Evolutionary conservation across 1,140 invertebrate species (phyloP), one percentile per base, ranked within the genome.

Genomic region (Lepidurus packardi): DNA sequence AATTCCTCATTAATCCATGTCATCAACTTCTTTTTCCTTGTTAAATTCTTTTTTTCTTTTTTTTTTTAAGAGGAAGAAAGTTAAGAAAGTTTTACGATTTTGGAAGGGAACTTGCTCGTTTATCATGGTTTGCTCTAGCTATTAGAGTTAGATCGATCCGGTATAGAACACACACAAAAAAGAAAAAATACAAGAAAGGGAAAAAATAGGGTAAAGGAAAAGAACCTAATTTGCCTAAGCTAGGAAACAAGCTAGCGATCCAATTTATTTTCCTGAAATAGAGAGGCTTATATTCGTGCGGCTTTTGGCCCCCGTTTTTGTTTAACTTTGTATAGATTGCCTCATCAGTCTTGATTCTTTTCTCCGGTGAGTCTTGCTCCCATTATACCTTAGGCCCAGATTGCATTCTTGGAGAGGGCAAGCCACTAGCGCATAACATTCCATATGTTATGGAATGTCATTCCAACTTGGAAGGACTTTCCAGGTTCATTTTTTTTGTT

Each of bases 201-300:
- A 65, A 65, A 65, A 65, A 16, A 34, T 13, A 7, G 6, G 6
- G 21, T n/a, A 65, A 65, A n/a, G 47, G 53, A 13, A 65, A 21
- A 9, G 53, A 65, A 65, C 53, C 53, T 65, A 65, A 65, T 65
- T 65, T 65, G 53, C 53, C 13, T 65, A 65, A 65, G 53, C 53
- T 65, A 65, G 9, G 53, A 65, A 65, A 65, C 53, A 65, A 65
- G 53, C 53, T 65, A 65, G 53, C 53, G 53, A 65, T 65, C 53
- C 53, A 65, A 65, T 65, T 65, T 65, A 21, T 65, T 65, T 65
- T 65, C 53, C 53, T 65, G 16, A 21, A 65, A 65, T 65, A 13
- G 53, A 65, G 53, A 65, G 53, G 53, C 6, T 65, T 65, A 21
- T 9, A 65, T 9, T n/a, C 53, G 16, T 65, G 53, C 53, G 53